These are phyloP conservation scores for Melolontha melolontha DNA, from an alignment of 2,888 invertebrate species.

Conservation along the genomic window DNA sequence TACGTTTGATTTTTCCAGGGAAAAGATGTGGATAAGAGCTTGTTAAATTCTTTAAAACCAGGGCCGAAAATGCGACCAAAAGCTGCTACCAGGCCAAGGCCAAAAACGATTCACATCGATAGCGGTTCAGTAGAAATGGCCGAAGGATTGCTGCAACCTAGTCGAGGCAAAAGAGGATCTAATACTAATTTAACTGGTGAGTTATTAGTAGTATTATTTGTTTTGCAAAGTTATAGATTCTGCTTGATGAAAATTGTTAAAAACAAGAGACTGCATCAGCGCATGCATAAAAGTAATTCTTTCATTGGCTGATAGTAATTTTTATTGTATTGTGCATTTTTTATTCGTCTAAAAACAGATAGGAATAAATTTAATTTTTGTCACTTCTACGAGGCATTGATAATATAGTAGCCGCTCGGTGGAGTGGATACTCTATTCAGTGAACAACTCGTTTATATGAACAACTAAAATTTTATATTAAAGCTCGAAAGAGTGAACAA, in stretches of 20 bases:
- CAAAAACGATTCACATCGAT: slow-evolving; percentile 92
- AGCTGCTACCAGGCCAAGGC: slow-evolving; percentile 77
- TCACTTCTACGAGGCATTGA: too few species aligned
- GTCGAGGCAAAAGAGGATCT: slow-evolving; percentile 84
- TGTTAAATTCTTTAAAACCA: slow-evolving; percentile 72
- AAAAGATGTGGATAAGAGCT: slow-evolving; percentile 80
- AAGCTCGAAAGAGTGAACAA: too few species aligned
- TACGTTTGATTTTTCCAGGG: slow-evolving; percentile 69
- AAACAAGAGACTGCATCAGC: background rate
- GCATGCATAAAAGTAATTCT: background rate
- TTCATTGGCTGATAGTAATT: too few species aligned
- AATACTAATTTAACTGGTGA: slow-evolving; percentile 86
- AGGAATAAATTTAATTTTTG: too few species aligned
- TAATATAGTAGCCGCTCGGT: too few species aligned
- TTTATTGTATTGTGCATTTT: too few species aligned
- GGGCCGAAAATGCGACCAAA: slow-evolving; percentile 75
- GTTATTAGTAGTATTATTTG: slow-evolving; percentile 44
- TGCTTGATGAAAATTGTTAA: background rate
- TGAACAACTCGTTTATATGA: too few species aligned
- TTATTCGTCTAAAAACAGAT: too few species aligned
- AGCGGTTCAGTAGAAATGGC: slow-evolving; percentile 82
- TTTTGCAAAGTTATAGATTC: slow-evolving; percentile 17
- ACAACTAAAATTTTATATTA: too few species aligned
- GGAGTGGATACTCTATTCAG: too few species aligned
- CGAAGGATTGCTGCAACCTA: slow-evolving; percentile 79